Base-by-base conservation (phyloP, 2,797 vertebrate genomes). In the Siniperca obscura region DNA sequence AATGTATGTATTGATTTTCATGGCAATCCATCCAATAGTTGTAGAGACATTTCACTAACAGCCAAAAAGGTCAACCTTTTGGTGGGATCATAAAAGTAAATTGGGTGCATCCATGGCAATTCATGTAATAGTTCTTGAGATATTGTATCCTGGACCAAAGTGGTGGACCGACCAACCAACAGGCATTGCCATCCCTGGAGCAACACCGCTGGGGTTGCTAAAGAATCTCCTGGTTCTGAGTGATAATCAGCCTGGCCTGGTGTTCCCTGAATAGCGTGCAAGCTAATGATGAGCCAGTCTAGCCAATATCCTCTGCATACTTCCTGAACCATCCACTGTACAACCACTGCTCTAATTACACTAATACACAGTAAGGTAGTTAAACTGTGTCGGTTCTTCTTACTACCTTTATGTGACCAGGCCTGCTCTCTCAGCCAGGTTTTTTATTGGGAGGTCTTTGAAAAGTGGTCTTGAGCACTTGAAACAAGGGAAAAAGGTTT, bases 351-450 rank as follows among this genome's bases (percentile, higher is more conserved):
- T 78, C 70, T 70, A 61, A 84, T 86, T 70, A 74, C 70, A 40
- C 40, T 76, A 64, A 80, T 80, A 59, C 44, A 59, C 82, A 67
- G 34, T 82, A 75, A 86, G 40, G 69, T 64, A 75, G 56, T 87
- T 80, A 78, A 76, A 34, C 69, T 48, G 38, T 60, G 36, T 55
- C n/a, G 79, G 55, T 56, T 13, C 71, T 57, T 50, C 86, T 90
- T 88, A 87, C 34, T 34, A 52, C 36, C 22, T 74, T 85, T 76
- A 80, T 71, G 30, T 64, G 59, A 80, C 69, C 7, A 0, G 55
- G 50, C 40, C 64, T 74, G 61, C 55, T 75, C 50, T 55, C 38
- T 68, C 36, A 40, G 62, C 3, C 22, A 14, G 17, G 21, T 21
- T 78, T 74, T 42, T 73, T 64, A 7, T 36, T 11, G 52, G 48